A percentile compares a stretch with the other conserved stretches of the same genome.
These are phyloP conservation scores for Cremastobaeus sp. DNA, from an alignment of 2,888 invertebrate species.

Conservation along the genomic window DNA sequence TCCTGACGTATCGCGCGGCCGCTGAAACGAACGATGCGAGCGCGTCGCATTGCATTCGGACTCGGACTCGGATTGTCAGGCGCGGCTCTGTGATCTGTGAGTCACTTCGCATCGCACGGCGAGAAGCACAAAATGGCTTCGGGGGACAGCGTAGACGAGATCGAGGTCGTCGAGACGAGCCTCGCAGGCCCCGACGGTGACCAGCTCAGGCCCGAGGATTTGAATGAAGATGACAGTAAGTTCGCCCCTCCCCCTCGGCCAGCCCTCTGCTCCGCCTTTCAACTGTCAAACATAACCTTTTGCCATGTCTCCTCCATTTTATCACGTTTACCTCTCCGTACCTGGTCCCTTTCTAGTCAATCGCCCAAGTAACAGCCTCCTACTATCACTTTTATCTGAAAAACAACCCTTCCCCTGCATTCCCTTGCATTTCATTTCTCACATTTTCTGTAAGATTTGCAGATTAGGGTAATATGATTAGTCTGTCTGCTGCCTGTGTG, in stretches of 20 bases:
- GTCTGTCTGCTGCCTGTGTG: conserved; percentile 3
- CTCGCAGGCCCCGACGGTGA: conserved; percentile 79
- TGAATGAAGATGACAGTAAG: conserved; percentile 82
- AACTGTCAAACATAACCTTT: conserved; percentile 61
- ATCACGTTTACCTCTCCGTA: not conserved
- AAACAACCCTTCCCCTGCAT: no score
- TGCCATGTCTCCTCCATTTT: conserved; percentile 1
- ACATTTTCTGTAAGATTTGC: not conserved
- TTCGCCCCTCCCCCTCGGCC: conserved; percentile 65
- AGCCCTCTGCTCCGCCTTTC: conserved; percentile 16
- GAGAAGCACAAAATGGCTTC: conserved; percentile 85
- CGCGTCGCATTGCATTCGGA: conserved; percentile 43
- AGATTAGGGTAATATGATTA: conserved; percentile 48
- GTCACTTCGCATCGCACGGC: conserved; percentile 51
- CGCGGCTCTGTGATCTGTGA: conserved; percentile 58
- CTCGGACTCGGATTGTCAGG: conserved; percentile 43
- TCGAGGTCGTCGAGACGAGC: conserved; percentile 86
- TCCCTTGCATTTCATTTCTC: not conserved
- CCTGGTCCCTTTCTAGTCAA: not conserved
- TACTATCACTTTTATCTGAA: no score
- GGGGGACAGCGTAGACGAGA: conserved; percentile 88
- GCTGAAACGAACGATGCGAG: conserved; percentile 47
- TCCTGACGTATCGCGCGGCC: conserved; percentile 15
- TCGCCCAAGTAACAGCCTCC: not conserved
- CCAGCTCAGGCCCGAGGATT: conserved; percentile 80